Evolutionary conservation across 1,140 invertebrate species (phyloP).

Genomic region (Drosophila simulans): DNA sequence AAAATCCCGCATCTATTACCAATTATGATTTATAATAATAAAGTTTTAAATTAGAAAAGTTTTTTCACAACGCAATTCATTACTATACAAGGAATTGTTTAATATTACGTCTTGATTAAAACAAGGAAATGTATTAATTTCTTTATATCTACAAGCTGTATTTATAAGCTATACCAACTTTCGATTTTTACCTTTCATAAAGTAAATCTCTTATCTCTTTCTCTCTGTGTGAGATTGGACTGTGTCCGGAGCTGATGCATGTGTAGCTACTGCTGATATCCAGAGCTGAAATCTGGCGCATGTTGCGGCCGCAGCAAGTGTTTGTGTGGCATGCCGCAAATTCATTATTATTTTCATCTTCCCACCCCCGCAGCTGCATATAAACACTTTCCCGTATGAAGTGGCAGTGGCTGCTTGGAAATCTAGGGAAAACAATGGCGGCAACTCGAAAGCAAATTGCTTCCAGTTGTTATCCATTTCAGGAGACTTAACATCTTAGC

Average conservation of each 20-base stretch:
- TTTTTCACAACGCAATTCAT: no score
- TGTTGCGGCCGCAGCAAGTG: conserved; percentile 69
- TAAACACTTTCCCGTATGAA: conserved; percentile 42
- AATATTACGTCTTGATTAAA: no score
- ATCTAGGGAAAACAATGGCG: conserved; percentile 24
- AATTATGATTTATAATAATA: no score
- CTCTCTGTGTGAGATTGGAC: conserved; percentile 35
- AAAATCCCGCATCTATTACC: no score
- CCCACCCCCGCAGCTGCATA: conserved; percentile 27
- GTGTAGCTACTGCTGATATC: conserved; percentile 74
- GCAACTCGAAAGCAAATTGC: conserved; percentile 13
- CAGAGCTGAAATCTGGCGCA: conserved; percentile 71
- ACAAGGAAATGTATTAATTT: no score
- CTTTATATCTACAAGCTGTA: no score
- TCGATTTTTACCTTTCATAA: no score
- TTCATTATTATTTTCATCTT: conserved; percentile 75
- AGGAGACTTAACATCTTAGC: conserved; percentile 14
- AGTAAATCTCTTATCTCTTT: conserved; percentile 1
- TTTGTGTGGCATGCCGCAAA: conserved; percentile 79
- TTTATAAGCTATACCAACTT: no score
- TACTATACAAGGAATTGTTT: no score
- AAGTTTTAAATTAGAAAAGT: no score
- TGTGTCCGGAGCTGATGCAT: conserved; percentile 58
- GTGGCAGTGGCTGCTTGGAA: conserved; percentile 38
- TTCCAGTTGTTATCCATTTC: conserved; percentile 16